Conservation (phyloP, 2,113 vertebrate genomes). For the Chlorodrepanis virens region DNA sequence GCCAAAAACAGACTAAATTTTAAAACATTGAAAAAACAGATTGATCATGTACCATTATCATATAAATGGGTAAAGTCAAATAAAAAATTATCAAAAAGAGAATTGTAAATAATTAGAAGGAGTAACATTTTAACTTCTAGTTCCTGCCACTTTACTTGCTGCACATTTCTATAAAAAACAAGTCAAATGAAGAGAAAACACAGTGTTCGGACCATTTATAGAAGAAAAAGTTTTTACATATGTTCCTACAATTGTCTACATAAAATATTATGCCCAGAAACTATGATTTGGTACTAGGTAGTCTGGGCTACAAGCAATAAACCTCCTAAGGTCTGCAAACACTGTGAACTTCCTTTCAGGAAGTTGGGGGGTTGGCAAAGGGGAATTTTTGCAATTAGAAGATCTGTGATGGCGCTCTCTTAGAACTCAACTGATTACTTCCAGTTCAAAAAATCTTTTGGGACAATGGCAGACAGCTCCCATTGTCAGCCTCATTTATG, state of each 20-base stretch:
- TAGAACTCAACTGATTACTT: slow-evolving; percentile 79
- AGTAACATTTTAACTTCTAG: background rate
- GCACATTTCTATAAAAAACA: background rate
- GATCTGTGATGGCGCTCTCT: slow-evolving; percentile 58
- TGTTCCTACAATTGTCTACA: background rate
- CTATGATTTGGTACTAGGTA: background rate
- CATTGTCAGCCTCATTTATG: slow-evolving; percentile 75
- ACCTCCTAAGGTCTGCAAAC: background rate
- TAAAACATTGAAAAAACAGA: background rate
- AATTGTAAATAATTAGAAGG: background rate
- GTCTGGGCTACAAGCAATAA: background rate
- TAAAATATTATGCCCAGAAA: background rate
- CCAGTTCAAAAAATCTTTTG: slow-evolving; percentile 82
- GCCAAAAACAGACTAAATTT: background rate
- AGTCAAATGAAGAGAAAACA: background rate
- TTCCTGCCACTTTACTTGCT: background rate
- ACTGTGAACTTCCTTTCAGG: slow-evolving; percentile 22
- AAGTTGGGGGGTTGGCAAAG: background rate
- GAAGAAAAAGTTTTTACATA: background rate
- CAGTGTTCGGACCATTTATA: background rate
- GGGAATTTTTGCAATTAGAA: slow-evolving; percentile 60
- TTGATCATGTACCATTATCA: background rate
- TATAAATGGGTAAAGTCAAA: background rate
- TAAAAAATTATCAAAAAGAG: background rate
- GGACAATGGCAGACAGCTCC: slow-evolving; percentile 74